Base-by-base conservation (phyloP, 2,888 invertebrate species). In the Bombylius discolor region DNA sequence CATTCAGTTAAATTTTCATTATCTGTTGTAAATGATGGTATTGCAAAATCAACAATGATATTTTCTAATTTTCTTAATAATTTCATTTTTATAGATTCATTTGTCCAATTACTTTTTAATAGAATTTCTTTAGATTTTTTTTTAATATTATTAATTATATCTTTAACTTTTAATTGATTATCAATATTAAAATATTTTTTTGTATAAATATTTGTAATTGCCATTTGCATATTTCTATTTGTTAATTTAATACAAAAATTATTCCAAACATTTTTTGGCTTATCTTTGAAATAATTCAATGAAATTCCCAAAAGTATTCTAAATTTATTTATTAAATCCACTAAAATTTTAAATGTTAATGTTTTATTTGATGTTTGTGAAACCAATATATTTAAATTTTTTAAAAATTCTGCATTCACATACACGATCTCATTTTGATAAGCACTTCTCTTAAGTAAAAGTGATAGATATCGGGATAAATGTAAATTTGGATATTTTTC, bases 151-250 rank as follows among this genome's bases (percentile, higher is more conserved):
- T 33, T 34, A 34, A 33, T 33, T 42, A 54, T 54, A 13, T 9
- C 9, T 12, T 49, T 13, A 14, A 54, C 34, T 9, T 49, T 49
- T 9, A 32, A 3, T 14, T 13, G 32, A 12, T 54, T 54, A 23
- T 12, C 32, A 12, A 45, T 45, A 14, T 39, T 45, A 6, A 54
- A 45, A 49, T 42, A 54, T 13, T 33, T 42, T 13, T 45, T 36
- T 4, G 52, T 47, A 63, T 89, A 91, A 81, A 91, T 87, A 14
- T 36, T 8, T 6, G 34, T 44, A 9, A 36, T 34, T 14, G 49
- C 49, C 68, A 89, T 90, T 13, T 87, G 81, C 79, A 92, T 77
- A 55, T 86, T 87, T 65, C 83, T 1, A 23, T 23, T 23, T 23
- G 32, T 53, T 23, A 3, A 23, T 23, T 23, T 3, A 23, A 23